Conservation (phyloP, 1,140 invertebrate genomes). For the Trichonephila inaurata region DNA sequence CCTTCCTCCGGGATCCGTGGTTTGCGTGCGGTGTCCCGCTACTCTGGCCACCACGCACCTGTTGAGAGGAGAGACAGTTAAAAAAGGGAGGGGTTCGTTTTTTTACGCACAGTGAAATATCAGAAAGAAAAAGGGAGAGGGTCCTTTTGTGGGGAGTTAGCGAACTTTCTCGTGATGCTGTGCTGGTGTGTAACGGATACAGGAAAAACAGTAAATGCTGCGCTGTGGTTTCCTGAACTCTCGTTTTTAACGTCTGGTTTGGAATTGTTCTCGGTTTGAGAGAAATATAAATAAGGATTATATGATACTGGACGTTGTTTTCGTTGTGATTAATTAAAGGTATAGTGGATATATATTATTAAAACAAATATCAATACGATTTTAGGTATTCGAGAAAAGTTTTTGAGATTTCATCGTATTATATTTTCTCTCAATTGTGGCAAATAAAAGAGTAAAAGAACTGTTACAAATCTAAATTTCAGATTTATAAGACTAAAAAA, state of each 20-base stretch:
- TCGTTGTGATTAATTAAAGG: no score
- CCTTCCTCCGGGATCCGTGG: not conserved
- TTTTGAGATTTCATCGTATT: no score
- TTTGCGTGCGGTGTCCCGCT: not conserved
- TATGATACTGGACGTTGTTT: no score
- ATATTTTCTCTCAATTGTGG: no score
- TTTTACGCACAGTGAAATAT: not conserved
- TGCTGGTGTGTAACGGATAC: conserved; percentile 19
- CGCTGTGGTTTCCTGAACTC: not conserved
- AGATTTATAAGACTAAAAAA: no score
- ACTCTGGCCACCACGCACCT: not conserved
- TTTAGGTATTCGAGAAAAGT: no score
- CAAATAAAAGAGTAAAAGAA: no score
- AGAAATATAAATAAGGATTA: not conserved
- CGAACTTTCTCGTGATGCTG: not conserved
- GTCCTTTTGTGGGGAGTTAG: not conserved
- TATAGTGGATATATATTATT: no score
- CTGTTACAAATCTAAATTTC: no score
- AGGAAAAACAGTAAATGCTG: not conserved
- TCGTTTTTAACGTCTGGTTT: not conserved
- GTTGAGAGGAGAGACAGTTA: conserved; percentile 1
- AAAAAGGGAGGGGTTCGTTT: not conserved
- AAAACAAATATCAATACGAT: no score
- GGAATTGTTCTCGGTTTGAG: not conserved
- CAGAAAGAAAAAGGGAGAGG: not conserved